Base-by-base conservation (phyloP, 2,888 invertebrate genomes). In the Hypercompe scribonia region DNA sequence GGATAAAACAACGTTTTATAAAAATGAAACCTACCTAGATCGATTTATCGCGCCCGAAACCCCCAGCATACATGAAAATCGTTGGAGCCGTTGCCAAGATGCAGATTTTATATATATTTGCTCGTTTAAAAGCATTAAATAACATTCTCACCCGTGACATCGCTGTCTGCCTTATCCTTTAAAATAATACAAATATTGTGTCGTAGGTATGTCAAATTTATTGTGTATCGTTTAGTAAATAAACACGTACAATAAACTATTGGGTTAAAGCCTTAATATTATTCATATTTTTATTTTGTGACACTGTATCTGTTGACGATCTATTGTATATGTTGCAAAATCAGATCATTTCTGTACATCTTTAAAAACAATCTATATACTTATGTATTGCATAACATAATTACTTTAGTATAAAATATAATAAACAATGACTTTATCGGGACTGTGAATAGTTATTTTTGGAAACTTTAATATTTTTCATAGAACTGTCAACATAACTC, bases 161-260 rank as follows among this genome's bases (percentile, higher is more conserved):
- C 21, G 21, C 7, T 50, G 7, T 50, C 46, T 46, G 46, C 21
- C 46, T 21, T 21, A 46, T 7, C 21, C 46, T 21, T 61, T 28
- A 42, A 74, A 85, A 81, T 80, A 80, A 85, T 78, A 85, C 77
- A 79, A 80, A 34, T 68, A 28, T 33, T 58, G 66, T 68, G 78
- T 83, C 81, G 86, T 90, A 88, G 84, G 89, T 90, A 91, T 91
- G 90, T 90, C 91, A 81, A 75, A 88, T 87, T 92, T 93, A 92
- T 92, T 94, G 90, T 90, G 89, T 91, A 90, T 88, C 81, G 89
- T 92, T 94, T 93, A 92, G 92, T 94, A 89, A 90, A 89, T 91
- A 94, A 93, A 94, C 90, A 90, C 89, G 89, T 93, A 93, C 89
- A 92, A 90, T 91, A 91, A 90, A 90, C 90, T 83, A 89, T 88